These are phyloP conservation scores for Gracilinanus agilis DNA, from an alignment of 2,113 vertebrate species.

Conservation along the genomic window DNA sequence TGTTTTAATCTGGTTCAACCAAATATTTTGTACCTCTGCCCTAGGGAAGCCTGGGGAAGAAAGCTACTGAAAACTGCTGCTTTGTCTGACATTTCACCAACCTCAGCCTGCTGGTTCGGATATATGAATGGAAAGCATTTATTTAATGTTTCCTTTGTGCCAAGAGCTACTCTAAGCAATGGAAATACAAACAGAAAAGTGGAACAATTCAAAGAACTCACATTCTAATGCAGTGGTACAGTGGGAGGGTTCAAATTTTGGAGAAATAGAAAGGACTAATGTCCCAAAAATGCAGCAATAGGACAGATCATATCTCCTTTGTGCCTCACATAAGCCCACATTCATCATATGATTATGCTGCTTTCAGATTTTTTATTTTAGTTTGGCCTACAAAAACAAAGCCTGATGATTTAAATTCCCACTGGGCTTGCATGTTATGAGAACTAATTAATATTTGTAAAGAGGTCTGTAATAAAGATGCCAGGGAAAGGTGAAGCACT, in stretches of 20 bases:
- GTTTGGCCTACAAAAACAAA: background rate
- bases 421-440: background rate
- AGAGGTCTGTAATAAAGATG: background rate
- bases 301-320: background rate
- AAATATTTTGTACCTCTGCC: background rate
- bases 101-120: background rate
- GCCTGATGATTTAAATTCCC: conserved; percentile 31
- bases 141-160: background rate
- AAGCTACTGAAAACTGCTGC: background rate
- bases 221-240: background rate
- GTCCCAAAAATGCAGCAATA: conserved; percentile 9
- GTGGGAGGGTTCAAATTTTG: background rate
- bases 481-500: conserved; percentile 7
- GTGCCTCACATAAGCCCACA: conserved; percentile 20
- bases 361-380: conserved; percentile 22
- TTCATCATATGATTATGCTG: background rate
- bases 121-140: background rate
- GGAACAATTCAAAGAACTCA: background rate
- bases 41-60: background rate
- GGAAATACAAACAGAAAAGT: conserved; percentile 40
- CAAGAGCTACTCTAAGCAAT: background rate
- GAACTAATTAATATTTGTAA: conserved; percentile 38
- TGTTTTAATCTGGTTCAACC: background rate
- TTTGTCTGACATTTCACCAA: background rate
- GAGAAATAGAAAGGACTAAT: conserved; percentile 2